Evolutionary conservation across 2,888 invertebrate species (phyloP), one percentile per base, ranked within the genome.

Genomic region (Hoplodrina blanda): DNA sequence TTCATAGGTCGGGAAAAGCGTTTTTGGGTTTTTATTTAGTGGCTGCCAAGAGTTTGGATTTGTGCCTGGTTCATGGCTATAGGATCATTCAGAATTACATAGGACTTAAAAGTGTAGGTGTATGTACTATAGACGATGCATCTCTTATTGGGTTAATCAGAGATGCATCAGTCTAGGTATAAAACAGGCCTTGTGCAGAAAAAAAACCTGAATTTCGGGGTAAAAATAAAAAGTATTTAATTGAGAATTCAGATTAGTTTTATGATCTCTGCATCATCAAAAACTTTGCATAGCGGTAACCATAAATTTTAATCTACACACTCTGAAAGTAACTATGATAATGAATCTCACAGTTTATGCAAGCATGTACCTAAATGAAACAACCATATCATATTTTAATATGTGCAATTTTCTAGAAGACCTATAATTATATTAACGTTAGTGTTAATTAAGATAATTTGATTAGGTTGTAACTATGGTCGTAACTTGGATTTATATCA

Each of bases 371-470:
- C 4, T 17, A 46, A 46, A 54, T 53, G 7, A 20, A 54, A 54
- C 11, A 4, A 10, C 1, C 10, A 33, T 46, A 57, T 52, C 1
- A 30, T 41, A 25, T 60, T 33, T 55, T 37, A 10, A 67, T 20
- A 6, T 19, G 25, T 17, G n/a, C 33, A 19, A 55, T 73, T 71
- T 50, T 50, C 5, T 25, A n/a, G 15, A 33, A 54, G 0, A 55
- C 57, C 15, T 17, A 37, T 19, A 25, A 25, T 37, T 50, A 54
- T 37, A 49, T 11, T 49, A 20, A 17, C 37, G 19, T 13, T 44
- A 69, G 17, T 13, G 2, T 57, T 49, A 10, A 53, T 78, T 62
- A 19, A 62, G 54, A 73, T 66, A 19, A 50, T 60, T 46, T 33
- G 62, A 60, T 46, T 41, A 69, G 25, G 5, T 25, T n/a, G 25